Evolutionary conservation across 2,888 invertebrate species (phyloP).

Genomic region (Nineta flava): DNA sequence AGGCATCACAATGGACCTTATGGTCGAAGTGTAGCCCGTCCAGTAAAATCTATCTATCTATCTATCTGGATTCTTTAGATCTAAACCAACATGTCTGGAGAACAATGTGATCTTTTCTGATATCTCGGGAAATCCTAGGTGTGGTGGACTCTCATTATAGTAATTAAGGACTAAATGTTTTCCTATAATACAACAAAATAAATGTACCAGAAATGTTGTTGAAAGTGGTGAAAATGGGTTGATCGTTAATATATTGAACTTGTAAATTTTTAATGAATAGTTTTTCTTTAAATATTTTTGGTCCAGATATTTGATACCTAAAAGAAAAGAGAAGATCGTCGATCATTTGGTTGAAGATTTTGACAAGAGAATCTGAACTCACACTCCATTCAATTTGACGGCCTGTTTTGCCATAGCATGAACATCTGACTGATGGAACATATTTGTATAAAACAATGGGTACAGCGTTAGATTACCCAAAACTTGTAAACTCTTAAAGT

Average conservation of each 20-base stretch:
- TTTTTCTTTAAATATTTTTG: neutral
- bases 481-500: constrained; percentile 20
- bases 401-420: neutral
- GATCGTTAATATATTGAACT: neutral
- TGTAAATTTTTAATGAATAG: neutral
- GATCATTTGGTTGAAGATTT: no score
- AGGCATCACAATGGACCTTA: no score
- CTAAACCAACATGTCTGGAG: no score
- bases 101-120: no score
- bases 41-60: no score
- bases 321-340: no score
- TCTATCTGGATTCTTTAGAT: no score
- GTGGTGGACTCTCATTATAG: no score
- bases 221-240: neutral
- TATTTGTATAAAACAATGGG: neutral
- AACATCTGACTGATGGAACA: neutral
- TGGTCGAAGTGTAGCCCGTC: no score
- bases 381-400: neutral
- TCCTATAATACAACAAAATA: neutral
- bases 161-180: no score
- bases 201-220: neutral
- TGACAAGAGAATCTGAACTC: no score
- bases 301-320: neutral
- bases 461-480: neutral
- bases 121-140: no score